These are phyloP conservation scores for Hipparchia semele DNA, from an alignment of 2,888 invertebrate genomes.

Conservation along the genomic window DNA sequence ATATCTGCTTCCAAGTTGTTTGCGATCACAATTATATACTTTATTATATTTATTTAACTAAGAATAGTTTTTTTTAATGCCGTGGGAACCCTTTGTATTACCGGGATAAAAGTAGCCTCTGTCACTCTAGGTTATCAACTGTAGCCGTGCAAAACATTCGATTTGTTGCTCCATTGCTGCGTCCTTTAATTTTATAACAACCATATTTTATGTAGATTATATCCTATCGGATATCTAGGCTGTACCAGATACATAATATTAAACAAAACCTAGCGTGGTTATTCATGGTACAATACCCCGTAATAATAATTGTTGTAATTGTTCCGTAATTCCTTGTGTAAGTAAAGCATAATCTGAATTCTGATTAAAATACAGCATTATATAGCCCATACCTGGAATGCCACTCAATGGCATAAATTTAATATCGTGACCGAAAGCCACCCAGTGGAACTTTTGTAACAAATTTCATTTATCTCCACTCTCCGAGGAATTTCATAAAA, in stretches of 20 bases:
- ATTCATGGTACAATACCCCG: not conserved
- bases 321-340: not conserved
- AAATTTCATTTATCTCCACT: constrained; percentile 78
- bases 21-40: no score
- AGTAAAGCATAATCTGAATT: constrained; percentile 9
- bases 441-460: constrained; percentile 77
- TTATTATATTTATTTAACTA: no score
- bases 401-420: constrained; percentile 79
- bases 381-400: constrained; percentile 71
- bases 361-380: constrained; percentile 41
- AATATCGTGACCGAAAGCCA: constrained; percentile 74
- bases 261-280: not conserved
- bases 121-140: no score
- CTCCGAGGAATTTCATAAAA: constrained; percentile 74
- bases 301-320: not conserved
- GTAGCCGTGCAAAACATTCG: no score
- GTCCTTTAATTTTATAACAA: no score
- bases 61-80: no score
- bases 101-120: no score
- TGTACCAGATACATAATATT: not conserved
- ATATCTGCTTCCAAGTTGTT: no score
- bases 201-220: no score
- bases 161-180: no score
- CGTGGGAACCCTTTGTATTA: no score
- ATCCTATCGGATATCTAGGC: not conserved